phyloP scores from a whole-genome alignment of 2,113 vertebrate genomes.

The Trochalopteron elliotii region DNA sequence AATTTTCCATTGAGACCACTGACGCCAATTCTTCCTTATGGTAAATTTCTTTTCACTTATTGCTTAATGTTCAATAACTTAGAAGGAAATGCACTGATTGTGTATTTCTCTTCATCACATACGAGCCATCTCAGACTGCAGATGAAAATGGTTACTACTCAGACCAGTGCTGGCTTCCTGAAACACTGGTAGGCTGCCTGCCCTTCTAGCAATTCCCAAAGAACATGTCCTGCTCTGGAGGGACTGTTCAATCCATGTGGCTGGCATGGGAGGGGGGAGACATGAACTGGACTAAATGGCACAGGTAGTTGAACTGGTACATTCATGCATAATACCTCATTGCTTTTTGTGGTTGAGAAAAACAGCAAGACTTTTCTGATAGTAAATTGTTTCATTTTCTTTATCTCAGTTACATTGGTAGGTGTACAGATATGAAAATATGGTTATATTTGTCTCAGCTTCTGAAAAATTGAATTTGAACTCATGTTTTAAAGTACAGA shows the following conservation, averaged over 20 bases:
- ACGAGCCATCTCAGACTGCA: background rate
- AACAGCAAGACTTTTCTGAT: background rate
- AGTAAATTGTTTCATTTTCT: background rate
- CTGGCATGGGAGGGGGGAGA: background rate
- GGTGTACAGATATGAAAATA: background rate
- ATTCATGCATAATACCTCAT: background rate
- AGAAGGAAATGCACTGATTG: background rate
- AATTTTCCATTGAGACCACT: background rate
- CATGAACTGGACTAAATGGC: background rate
- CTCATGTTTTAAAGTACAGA: background rate
- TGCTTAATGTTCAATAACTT: background rate
- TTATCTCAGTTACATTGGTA: background rate
- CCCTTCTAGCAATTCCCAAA: background rate
- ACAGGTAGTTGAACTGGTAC: background rate
- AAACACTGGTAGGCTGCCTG: fast-evolving
- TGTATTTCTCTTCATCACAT: background rate
- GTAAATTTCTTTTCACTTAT: background rate
- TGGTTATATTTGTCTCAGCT: constrained; percentile 4
- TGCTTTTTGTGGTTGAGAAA: background rate
- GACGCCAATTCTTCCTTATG: background rate
- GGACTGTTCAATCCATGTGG: background rate
- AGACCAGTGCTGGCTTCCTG: background rate
- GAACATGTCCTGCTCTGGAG: background rate
- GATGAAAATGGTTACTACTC: background rate
- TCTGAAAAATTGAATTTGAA: background rate